Base-by-base conservation (phyloP, 2,797 vertebrate species). In the Pyrocephalus nanus region DNA sequence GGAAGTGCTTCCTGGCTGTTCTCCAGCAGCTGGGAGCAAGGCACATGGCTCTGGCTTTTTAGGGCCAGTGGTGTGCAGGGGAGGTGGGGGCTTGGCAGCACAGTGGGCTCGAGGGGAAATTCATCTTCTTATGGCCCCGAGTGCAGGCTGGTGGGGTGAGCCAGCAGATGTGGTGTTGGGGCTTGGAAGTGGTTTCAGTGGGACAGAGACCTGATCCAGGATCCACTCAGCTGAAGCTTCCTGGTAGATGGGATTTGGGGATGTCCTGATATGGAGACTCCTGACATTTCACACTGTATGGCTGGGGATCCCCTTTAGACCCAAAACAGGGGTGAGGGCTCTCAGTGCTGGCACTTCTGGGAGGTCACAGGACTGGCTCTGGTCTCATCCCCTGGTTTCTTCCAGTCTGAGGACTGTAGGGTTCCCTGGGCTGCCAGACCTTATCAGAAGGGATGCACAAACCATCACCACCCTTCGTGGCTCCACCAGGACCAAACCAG, bases 1-100 rank as follows among this genome's bases (percentile, higher is more conserved):
- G 90, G 91, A 94, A 96, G 87, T 71, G 81, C 88, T 61, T 87
- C 81, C 91, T 94, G 94, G 93, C 96, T 86, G 40, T 48, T 82
- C 72, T 87, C 90, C 93, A 95, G 93, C 78, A 40, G 43, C 90
- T 83, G 80, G 88, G 86, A 96, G 72, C 47, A 51, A 80, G 61
- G 79, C 34, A 3, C 12, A 19, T 48, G 88, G 57, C 75, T 94
- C 78, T 76, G 75, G 60, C 50, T 94, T 83, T 76, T 69, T 73
- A 62, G 92, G 95, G 92, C 65, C 92, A 72, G 69, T 3, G 76
- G 47, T 57, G 70, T 51, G 62, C 70, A 45, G n/a, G 73, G 72
- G 34, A 48, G 27, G 7, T 26, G 64, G 71, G 42, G 51, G 11
- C 23, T 14, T 16, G 48, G 70, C n/a, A 60, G 74, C 29, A 17